phyloP scores from a whole-genome alignment of 2,113 vertebrate genomes.

The Mixornis gularis region DNA sequence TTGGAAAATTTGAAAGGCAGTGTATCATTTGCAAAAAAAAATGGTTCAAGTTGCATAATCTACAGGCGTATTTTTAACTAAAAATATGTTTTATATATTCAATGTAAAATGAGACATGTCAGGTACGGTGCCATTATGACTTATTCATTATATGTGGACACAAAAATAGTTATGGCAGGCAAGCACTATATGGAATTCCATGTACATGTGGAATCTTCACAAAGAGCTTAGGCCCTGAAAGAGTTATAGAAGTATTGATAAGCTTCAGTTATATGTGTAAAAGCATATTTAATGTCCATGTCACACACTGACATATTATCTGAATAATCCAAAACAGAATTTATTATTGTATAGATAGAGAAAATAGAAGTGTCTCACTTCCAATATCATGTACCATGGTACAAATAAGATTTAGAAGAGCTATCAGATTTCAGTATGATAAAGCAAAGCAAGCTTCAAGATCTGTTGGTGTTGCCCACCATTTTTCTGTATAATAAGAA shows the following conservation, averaged over 20 bases:
- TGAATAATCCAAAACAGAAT: neutral
- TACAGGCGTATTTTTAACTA: neutral
- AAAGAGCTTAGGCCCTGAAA: neutral
- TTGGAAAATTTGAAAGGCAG: neutral
- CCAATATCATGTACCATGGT: neutral
- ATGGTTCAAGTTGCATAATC: neutral
- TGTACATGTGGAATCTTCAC: neutral
- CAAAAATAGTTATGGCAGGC: neutral
- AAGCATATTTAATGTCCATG: neutral
- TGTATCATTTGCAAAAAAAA: neutral
- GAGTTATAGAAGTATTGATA: neutral
- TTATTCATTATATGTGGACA: neutral
- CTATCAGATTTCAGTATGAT: neutral
- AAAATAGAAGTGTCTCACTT: neutral
- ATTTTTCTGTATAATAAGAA: neutral
- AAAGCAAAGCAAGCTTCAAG: neutral
- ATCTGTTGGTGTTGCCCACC: neutral
- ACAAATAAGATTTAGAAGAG: neutral
- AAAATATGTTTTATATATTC: neutral
- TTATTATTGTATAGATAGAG: neutral
- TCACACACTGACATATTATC: neutral
- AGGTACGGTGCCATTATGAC: neutral
- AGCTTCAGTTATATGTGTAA: neutral
- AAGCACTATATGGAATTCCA: neutral
- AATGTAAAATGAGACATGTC: neutral